Percentiles rank a stretch among this genome's conserved stretches.
Evolutionary conservation across 2,888 invertebrate genomes (phyloP).

Genomic region (Scotopteryx bipunctaria): DNA sequence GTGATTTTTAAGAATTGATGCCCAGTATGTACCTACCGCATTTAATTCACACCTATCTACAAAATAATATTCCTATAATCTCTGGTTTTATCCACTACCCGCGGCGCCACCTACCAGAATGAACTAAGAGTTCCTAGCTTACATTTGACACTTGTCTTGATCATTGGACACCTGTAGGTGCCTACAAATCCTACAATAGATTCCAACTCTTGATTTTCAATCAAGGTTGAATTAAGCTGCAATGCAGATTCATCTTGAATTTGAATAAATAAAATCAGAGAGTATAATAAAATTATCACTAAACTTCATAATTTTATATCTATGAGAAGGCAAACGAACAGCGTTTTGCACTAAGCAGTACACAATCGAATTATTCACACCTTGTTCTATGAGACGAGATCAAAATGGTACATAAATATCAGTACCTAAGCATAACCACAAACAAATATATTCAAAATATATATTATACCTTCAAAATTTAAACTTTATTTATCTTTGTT

Average conservation of each 20-base stretch:
- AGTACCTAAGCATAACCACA: neutral
- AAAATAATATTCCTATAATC: constrained; percentile 16
- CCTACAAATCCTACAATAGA: neutral
- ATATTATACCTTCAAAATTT: neutral
- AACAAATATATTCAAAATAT: too few relatives aligned
- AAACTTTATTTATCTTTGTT: neutral
- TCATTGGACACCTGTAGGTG: too few relatives aligned
- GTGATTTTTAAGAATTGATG: too few relatives aligned
- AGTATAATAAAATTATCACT: constrained; percentile 10
- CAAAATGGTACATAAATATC: neutral
- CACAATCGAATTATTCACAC: constrained; percentile 48
- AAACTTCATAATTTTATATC: constrained; percentile 38
- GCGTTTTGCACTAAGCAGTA: constrained; percentile 46
- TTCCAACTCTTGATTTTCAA: too few relatives aligned
- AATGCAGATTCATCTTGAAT: too few relatives aligned
- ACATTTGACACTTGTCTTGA: too few relatives aligned
- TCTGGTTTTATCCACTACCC: constrained; percentile 18
- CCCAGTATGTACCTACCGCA: too few relatives aligned
- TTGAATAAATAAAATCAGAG: constrained; percentile 19
- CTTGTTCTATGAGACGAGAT: constrained; percentile 10
- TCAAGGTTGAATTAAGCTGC: too few relatives aligned
- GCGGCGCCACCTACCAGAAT: too few relatives aligned
- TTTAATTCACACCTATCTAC: constrained; percentile 24
- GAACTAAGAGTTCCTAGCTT: too few relatives aligned
- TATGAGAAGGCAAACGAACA: constrained; percentile 39